A percentile compares a stretch with the other conserved stretches of the same genome.
Evolutionary conservation across 2,888 invertebrate genomes (phyloP).

Genomic region (Acronicta alni): DNA sequence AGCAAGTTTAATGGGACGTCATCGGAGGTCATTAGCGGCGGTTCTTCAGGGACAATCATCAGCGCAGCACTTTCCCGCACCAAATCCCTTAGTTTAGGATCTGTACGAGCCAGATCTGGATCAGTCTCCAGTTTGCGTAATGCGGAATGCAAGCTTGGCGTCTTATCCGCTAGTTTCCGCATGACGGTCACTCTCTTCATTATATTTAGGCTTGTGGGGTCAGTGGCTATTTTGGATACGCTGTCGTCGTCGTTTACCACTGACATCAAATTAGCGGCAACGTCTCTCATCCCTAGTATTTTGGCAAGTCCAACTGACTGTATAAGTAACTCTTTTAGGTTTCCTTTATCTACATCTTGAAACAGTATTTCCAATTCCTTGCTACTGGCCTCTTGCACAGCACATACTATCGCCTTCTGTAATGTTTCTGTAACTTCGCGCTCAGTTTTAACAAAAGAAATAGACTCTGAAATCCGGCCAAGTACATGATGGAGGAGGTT

Average conservation of each 20-base stretch:
- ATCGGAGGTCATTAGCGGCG: constrained; percentile 90
- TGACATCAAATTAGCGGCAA: constrained; percentile 88
- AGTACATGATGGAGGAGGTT: constrained; percentile 90
- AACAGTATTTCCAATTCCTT: constrained; percentile 88
- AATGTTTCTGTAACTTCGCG: constrained; percentile 91
- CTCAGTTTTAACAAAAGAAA: constrained; percentile 90
- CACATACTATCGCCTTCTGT: constrained; percentile 91
- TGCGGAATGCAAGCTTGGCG: constrained; percentile 90
- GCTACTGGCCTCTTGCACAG: constrained; percentile 90
- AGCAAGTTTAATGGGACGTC: constrained; percentile 92
- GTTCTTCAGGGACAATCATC: constrained; percentile 91
- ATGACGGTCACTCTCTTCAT: constrained; percentile 92
- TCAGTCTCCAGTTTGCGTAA: constrained; percentile 91
- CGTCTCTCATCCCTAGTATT: constrained; percentile 91
- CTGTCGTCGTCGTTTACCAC: constrained; percentile 88
- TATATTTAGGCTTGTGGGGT: constrained; percentile 90
- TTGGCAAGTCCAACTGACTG: constrained; percentile 92
- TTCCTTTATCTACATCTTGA: constrained; percentile 82
- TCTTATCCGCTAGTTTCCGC: constrained; percentile 91
- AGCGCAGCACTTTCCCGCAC: constrained; percentile 93
- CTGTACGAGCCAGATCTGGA: constrained; percentile 91
- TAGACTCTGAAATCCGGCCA: constrained; percentile 90
- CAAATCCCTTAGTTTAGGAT: constrained; percentile 92
- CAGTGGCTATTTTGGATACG: constrained; percentile 88
- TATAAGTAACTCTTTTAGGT: constrained; percentile 84